Conservation (phyloP, 2,113 vertebrate species). For the Pangasianodon hypophthalmus region DNA sequence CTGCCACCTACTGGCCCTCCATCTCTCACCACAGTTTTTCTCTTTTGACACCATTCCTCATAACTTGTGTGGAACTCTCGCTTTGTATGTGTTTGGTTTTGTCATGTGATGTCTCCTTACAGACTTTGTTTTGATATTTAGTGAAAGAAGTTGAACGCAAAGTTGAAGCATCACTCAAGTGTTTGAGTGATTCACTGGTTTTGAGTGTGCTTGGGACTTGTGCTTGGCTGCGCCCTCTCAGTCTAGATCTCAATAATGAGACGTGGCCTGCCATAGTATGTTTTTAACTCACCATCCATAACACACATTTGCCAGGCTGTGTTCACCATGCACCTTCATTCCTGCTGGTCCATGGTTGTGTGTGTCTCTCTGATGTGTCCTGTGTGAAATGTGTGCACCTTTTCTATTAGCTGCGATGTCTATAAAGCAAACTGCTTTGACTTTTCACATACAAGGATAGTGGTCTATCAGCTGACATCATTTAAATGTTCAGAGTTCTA, state of each 20-base stretch:
- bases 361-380: background rate
- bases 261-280: background rate
- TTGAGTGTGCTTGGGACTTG: constrained; percentile 1
- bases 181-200: background rate
- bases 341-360: background rate
- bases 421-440: background rate
- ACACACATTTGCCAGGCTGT: constrained; percentile 12
- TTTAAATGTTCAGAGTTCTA: background rate
- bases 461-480: background rate
- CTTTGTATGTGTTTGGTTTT: constrained; percentile 19
- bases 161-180: background rate
- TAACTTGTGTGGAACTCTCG: constrained; percentile 3
- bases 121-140: background rate
- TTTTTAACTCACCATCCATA: background rate
- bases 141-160: background rate
- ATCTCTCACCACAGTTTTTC: constrained; percentile 56
- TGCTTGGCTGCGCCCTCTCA: background rate
- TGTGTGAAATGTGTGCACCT: background rate
- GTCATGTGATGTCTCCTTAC: background rate
- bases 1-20: constrained; percentile 63
- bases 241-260: background rate
- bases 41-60: constrained; percentile 57
- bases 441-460: background rate
- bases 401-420: background rate
- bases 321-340: constrained; percentile 27